A percentile compares a stretch with the other conserved stretches of the same genome.
These are phyloP conservation scores for Clarias platycephalus DNA, from an alignment of 2,797 vertebrate genomes.

Conservation along the genomic window DNA sequence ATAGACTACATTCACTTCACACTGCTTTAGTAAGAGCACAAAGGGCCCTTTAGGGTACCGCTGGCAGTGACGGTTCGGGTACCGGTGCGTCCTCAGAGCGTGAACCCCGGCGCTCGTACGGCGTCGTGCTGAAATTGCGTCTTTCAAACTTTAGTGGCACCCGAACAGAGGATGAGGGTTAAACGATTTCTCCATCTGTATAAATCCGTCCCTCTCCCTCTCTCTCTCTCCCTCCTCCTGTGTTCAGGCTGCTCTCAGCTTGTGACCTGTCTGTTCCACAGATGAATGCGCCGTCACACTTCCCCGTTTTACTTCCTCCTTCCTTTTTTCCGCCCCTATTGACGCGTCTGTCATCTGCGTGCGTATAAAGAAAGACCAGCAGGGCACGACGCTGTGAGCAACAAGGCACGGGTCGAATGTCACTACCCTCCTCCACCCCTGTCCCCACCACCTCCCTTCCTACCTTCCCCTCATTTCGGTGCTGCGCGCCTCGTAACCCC, in stretches of 20 bases:
- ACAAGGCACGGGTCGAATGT: constrained; percentile 34
- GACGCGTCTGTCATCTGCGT: constrained; percentile 37
- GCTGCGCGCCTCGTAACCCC: neutral
- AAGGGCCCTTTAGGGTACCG: neutral
- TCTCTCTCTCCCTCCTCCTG: constrained; percentile 10
- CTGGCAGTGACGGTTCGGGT: neutral
- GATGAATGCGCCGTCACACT: constrained; percentile 51
- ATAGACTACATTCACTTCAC: neutral
- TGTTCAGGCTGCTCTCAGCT: constrained; percentile 32
- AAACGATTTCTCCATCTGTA: neutral
- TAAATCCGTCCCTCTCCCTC: neutral
- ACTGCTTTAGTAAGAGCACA: neutral
- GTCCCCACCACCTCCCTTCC: neutral
- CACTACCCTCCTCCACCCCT: neutral
- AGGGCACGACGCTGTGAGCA: neutral
- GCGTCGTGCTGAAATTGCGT: neutral
- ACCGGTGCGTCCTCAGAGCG: neutral
- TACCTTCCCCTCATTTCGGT: neutral
- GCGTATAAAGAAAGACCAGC: constrained; percentile 26
- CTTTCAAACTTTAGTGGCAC: neutral
- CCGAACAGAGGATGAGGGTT: neutral
- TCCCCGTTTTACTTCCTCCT: constrained; percentile 41
- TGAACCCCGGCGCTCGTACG: neutral
- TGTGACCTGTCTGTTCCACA: constrained; percentile 40
- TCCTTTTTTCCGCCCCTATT: constrained; percentile 29